These are phyloP conservation scores for Balanococcus diminutus DNA, from an alignment of 2,888 invertebrate species.

Conservation along the genomic window DNA sequence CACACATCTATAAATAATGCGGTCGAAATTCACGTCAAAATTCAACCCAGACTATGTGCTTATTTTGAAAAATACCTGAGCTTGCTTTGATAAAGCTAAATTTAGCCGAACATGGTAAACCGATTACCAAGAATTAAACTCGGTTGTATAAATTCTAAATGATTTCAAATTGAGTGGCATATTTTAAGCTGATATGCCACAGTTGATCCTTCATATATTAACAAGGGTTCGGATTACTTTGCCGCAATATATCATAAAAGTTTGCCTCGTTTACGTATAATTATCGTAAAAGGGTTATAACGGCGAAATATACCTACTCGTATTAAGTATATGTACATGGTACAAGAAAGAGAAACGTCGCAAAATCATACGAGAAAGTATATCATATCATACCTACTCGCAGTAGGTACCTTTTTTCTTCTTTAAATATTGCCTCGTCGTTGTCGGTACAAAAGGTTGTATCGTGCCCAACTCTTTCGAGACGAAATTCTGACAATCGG, in stretches of 20 bases:
- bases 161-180: slow-evolving; percentile 37
- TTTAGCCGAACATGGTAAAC: background rate
- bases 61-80: background rate
- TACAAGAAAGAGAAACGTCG: slow-evolving; percentile 2
- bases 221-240: slow-evolving; percentile 6
- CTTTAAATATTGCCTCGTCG: background rate
- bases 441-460: background rate
- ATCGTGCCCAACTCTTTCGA: background rate
- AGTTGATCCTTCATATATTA: slow-evolving; percentile 21
- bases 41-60: background rate
- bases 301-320: background rate
- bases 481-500: slow-evolving; percentile 24
- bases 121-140: slow-evolving; percentile 35
- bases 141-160: slow-evolving; percentile 15
- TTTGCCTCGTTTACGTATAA: slow-evolving; percentile 30
- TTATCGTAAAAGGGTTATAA: slow-evolving; percentile 19
- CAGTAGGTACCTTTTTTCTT: background rate
- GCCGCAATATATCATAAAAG: slow-evolving; percentile 27
- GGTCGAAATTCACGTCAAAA: background rate
- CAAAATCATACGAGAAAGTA: too few relatives aligned
- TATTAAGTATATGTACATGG: background rate
- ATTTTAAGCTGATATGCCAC: slow-evolving; percentile 33
- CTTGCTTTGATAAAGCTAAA: background rate
- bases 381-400: background rate
- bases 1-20: background rate